phyloP scores from a whole-genome alignment of 2,797 vertebrate genomes.

The Heteromormyrus szaboi region DNA sequence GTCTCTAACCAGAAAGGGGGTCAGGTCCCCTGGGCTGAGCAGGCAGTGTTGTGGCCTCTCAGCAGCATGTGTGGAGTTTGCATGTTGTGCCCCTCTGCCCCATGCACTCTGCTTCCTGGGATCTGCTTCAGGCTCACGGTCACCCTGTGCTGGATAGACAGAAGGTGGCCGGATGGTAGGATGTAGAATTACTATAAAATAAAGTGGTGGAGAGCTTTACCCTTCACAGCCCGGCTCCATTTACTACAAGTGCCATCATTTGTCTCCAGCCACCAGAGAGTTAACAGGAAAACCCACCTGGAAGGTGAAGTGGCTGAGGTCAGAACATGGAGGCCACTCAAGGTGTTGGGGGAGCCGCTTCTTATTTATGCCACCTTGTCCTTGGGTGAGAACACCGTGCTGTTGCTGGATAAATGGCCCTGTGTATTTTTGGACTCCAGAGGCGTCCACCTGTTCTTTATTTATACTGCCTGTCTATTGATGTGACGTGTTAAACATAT shows the following conservation, averaged over 20 bases:
- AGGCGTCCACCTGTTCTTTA: not conserved
- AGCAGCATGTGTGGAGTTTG: not conserved
- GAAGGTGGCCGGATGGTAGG: not conserved
- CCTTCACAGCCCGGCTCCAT: not conserved
- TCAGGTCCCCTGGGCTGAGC: not conserved
- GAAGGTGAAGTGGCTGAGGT: not conserved
- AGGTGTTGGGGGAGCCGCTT: not conserved
- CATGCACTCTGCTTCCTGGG: not conserved
- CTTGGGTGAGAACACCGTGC: not conserved
- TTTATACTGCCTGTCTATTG: not conserved
- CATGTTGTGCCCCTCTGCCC: not conserved
- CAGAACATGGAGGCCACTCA: not conserved
- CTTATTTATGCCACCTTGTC: conserved; percentile 10
- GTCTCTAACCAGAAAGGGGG: not conserved
- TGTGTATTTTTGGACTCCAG: not conserved
- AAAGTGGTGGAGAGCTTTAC: not conserved
- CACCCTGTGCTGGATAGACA: not conserved
- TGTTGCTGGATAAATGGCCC: not conserved
- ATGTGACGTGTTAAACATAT: not conserved
- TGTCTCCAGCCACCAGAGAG: not conserved
- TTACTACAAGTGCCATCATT: not conserved
- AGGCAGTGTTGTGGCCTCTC: not conserved
- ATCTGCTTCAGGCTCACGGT: not conserved
- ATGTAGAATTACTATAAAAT: not conserved
- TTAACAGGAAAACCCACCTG: not conserved